Percentiles rank a stretch among this genome's conserved stretches.
Evolutionary conservation across 2,113 vertebrate species (phyloP).

Genomic region (Chamaetylas fuelleborni): DNA sequence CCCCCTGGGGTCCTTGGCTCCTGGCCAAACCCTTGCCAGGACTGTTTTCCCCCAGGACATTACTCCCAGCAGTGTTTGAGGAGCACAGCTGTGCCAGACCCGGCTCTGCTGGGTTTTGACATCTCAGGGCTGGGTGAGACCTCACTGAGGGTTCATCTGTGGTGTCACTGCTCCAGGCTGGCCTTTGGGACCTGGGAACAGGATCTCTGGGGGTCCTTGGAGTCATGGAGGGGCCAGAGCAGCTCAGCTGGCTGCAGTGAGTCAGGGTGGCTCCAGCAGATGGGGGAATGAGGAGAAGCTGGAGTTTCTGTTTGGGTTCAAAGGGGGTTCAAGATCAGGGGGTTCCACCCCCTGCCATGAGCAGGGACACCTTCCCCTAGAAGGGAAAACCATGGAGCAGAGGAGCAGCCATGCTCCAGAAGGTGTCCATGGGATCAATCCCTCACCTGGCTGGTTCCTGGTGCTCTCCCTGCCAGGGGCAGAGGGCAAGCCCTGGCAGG

Average conservation of each 20-base stretch:
- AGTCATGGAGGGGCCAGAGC: neutral
- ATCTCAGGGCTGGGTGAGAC: neutral
- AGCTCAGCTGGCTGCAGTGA: neutral
- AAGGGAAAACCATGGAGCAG: rapidly evolving
- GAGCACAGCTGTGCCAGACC: rapidly evolving
- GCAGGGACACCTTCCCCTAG: neutral
- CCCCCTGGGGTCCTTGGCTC: rapidly evolving
- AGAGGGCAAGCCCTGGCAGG: neutral
- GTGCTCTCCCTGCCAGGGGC: rapidly evolving
- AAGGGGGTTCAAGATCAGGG: no score
- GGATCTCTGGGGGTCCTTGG: neutral
- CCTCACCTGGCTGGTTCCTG: neutral
- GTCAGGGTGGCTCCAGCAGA: rapidly evolving
- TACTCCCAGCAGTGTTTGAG: neutral
- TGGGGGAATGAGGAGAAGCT: neutral
- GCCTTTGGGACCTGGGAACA: neutral
- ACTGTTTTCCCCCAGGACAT: neutral
- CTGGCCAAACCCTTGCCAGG: neutral
- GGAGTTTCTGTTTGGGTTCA: neutral
- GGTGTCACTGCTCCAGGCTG: neutral
- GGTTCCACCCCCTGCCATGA: neutral
- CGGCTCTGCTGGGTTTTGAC: rapidly evolving
- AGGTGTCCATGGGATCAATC: rapidly evolving
- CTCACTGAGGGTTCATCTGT: rapidly evolving
- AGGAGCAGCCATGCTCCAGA: neutral